Evolutionary conservation across 2,888 invertebrate genomes (phyloP), one percentile per base, ranked within the genome.

Genomic region (Ectemnius continuus): DNA sequence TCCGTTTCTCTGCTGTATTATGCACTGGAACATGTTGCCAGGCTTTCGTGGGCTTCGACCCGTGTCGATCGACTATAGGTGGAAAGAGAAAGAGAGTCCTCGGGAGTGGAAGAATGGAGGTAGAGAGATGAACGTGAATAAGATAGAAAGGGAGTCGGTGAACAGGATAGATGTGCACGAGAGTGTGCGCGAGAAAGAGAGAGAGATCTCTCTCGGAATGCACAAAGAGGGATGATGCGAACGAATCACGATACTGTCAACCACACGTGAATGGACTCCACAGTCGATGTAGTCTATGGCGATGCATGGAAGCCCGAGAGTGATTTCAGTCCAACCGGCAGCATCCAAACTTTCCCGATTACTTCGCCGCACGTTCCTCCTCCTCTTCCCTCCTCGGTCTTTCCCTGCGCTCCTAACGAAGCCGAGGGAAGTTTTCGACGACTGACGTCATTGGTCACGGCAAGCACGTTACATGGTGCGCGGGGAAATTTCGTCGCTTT

Each of bases 1-100:
- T 89, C 95, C 95, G 90, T 94, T 94, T 88, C 94, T 94, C 92
- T 95, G 95, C 92, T 95, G 95, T 89, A 95, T 95, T 88, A 96
- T 95, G 91, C 96, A 96, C 93, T 96, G 96, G 92, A 96, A 96
- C 96, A 96, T 96, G 85, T 76, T 85, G 74, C 66, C 47, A 58
- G 60, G 61, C 18, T 71, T 59, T 62, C 56, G 70, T 61, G 48
- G 62, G 18, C 47, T 58, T 64, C 59, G 59, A 61, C 63, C 64
- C 63, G 68, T 16, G 68, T 59, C 63, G 66, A 68, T 75, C 62
- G 67, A 52, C 26, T 63, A 57, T 60, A 67, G 62, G 64, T 63
- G 59, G 23, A 46, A 23, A 58, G 60, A 36, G 47, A 52, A 14
- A 52, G 52, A 13, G 11, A 14, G 4, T 16, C 5, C 52, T 52